Evolutionary conservation across 2,888 invertebrate genomes (phyloP).

Genomic region (Lasioglossum oenotherae): DNA sequence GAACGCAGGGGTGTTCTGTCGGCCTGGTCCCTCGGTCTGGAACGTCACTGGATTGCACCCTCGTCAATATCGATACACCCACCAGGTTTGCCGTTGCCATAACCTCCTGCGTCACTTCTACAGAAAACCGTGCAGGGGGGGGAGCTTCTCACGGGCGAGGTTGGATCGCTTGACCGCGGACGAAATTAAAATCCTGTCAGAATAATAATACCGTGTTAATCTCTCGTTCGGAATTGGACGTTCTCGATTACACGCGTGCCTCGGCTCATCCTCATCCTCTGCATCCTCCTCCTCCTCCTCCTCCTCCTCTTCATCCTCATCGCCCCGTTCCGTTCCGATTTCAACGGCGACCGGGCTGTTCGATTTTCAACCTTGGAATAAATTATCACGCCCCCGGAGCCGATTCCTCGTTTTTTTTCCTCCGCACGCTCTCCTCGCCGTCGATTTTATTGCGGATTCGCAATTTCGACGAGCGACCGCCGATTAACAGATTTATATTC

Average conservation of each 20-base stretch:
- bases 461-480: conserved; percentile 37
- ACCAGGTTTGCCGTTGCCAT: conserved; percentile 44
- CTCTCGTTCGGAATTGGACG: conserved; percentile 80
- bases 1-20: conserved; percentile 67
- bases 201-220: conserved; percentile 82
- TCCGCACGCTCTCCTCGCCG: background rate
- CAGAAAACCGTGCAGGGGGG: conserved; percentile 52
- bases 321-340: conserved; percentile 50
- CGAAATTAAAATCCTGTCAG: conserved; percentile 84
- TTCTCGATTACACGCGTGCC: conserved; percentile 72
- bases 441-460: conserved; percentile 45
- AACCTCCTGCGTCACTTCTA: conserved; percentile 54
- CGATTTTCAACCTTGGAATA: conserved; percentile 60
- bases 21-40: conserved; percentile 68
- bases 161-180: conserved; percentile 70
- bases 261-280: conserved; percentile 45
- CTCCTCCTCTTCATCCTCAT: background rate
- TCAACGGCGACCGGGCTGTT: conserved; percentile 32
- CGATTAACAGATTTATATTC: background rate
- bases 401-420: conserved; percentile 14
- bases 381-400: conserved; percentile 46
- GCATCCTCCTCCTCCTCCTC: background rate
- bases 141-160: conserved; percentile 62
- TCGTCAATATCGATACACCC: conserved; percentile 84
- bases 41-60: conserved; percentile 81